A percentile compares a stretch with the other conserved stretches of the same genome.
Conservation (phyloP, 2,797 vertebrate genomes). For the Schizopygopsis pylzovi region DNA sequence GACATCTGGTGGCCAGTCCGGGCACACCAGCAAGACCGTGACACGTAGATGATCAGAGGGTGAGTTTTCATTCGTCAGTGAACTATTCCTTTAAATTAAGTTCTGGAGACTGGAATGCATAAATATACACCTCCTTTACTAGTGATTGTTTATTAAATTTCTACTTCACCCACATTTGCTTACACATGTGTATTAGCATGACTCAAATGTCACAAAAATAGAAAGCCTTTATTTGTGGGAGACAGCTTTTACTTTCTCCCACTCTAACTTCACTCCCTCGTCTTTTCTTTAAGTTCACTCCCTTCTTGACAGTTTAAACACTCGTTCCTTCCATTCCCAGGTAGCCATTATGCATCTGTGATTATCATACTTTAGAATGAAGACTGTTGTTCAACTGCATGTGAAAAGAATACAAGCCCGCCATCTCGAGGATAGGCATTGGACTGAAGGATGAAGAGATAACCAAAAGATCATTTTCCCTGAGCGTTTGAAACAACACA, state of each 20-base stretch:
- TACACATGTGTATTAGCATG: background rate
- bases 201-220: slow-evolving; percentile 9
- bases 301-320: slow-evolving; percentile 25
- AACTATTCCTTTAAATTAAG: background rate
- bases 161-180: background rate
- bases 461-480: slow-evolving; percentile 19
- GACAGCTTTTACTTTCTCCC: background rate
- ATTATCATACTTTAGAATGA: slow-evolving; percentile 47
- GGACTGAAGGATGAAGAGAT: slow-evolving; percentile 15
- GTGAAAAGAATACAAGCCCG: slow-evolving; percentile 53
- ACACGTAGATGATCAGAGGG: background rate
- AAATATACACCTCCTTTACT: background rate
- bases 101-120: background rate
- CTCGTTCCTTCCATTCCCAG: slow-evolving; percentile 15
- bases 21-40: too few species aligned
- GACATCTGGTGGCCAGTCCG: too few species aligned
- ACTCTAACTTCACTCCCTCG: background rate
- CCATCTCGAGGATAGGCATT: slow-evolving; percentile 20
- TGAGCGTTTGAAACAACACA: background rate
- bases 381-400: slow-evolving; percentile 46
- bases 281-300: slow-evolving; percentile 5
- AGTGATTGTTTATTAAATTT: background rate
- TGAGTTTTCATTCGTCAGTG: background rate
- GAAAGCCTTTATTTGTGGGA: background rate
- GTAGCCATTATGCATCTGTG: slow-evolving; percentile 56